Percentiles rank a stretch among this genome's conserved stretches.
Conservation (phyloP, 1,140 invertebrate genomes). For the Batillaria attramentaria region DNA sequence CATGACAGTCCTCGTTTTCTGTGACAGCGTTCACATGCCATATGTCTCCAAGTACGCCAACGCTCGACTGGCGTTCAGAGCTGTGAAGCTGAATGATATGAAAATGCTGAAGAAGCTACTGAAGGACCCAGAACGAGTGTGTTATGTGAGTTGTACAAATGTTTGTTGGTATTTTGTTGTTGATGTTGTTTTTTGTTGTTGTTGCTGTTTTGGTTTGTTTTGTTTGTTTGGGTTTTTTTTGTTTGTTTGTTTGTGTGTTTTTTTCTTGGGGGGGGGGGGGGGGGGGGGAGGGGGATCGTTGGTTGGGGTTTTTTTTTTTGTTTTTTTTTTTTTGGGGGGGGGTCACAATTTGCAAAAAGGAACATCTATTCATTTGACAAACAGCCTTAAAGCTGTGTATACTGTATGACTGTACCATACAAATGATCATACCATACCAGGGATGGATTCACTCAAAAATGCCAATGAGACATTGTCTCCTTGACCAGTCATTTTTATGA, state of each 20-base stretch:
- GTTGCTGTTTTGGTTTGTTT: not conserved
- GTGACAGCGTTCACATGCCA: constrained; percentile 66
- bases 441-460: too few species aligned
- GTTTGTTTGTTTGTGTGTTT: not conserved
- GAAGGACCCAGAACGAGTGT: constrained; percentile 64
- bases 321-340: not conserved
- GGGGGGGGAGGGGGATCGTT: too few species aligned
- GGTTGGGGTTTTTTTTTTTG: not conserved
- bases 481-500: too few species aligned
- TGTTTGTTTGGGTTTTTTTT: not conserved
- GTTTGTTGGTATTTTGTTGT: constrained; percentile 11
- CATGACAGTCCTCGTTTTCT: constrained; percentile 16
- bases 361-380: too few species aligned
- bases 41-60: constrained; percentile 72
- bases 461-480: too few species aligned
- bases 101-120: constrained; percentile 65
- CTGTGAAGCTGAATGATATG: constrained; percentile 68
- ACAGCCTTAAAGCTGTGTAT: too few species aligned
- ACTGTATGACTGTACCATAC: too few species aligned
- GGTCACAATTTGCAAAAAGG: not conserved
- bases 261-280: too few species aligned
- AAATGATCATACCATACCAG: too few species aligned
- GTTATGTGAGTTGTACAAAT: constrained; percentile 53
- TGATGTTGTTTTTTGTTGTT: not conserved
- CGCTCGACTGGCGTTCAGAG: constrained; percentile 71